Percentiles rank a stretch among this genome's conserved stretches.
These are phyloP conservation scores for Archips crataeganus DNA, from an alignment of 2,888 invertebrate genomes.

Conservation along the genomic window DNA sequence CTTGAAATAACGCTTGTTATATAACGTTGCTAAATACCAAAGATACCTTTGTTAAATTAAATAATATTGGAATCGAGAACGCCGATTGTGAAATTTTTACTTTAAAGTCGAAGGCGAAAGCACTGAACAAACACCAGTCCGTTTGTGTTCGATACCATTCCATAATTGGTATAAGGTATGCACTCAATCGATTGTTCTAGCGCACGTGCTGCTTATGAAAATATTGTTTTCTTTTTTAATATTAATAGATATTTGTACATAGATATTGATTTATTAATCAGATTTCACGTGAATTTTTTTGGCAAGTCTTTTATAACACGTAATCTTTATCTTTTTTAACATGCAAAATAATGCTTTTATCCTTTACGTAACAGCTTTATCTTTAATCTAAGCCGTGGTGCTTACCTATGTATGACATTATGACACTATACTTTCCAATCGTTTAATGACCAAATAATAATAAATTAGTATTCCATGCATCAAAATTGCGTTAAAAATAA, in stretches of 20 bases:
- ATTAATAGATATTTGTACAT: background rate
- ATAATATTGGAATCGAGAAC: conserved; percentile 29
- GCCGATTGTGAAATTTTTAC: conserved; percentile 29
- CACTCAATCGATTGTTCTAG: conserved; percentile 33
- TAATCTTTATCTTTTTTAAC: no score
- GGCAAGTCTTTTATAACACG: background rate
- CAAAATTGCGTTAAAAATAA: conserved; percentile 8
- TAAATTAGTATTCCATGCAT: conserved; percentile 17
- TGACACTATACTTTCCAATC: conserved; percentile 21
- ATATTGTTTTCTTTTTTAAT: conserved; percentile 8
- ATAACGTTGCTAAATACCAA: background rate
- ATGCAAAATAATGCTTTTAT: conserved; percentile 21
- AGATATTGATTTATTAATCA: background rate
- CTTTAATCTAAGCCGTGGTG: conserved; percentile 10
- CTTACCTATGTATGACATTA: conserved; percentile 5
- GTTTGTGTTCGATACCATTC: conserved; percentile 37
- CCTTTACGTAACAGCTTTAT: conserved; percentile 23
- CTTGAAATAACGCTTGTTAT: conserved; percentile 1
- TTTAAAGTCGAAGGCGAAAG: conserved; percentile 21
- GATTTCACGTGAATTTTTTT: background rate
- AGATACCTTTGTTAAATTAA: conserved; percentile 1
- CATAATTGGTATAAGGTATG: conserved; percentile 40
- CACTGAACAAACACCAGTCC: conserved; percentile 8
- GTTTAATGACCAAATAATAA: conserved; percentile 12
- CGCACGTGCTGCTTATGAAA: conserved; percentile 35